Conservation (phyloP, 2,113 vertebrate species). For the Larimichthys crocea region DNA sequence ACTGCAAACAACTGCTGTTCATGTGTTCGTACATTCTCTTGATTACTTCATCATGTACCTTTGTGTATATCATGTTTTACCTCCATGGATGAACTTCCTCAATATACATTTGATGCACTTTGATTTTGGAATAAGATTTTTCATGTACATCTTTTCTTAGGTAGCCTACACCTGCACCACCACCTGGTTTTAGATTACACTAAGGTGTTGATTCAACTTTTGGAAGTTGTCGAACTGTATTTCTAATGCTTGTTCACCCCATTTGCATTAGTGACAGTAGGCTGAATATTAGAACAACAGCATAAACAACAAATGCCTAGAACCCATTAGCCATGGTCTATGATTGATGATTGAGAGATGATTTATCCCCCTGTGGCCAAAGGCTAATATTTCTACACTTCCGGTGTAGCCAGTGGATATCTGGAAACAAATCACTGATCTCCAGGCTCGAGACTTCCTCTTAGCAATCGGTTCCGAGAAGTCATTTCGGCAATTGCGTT, state of each 20-base stretch:
- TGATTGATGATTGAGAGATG: no score
- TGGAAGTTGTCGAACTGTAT: background rate
- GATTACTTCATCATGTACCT: constrained; percentile 11
- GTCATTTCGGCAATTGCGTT: no score
- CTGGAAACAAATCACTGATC: no score
- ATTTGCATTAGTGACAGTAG: background rate
- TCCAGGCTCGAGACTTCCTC: no score
- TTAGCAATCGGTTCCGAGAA: no score
- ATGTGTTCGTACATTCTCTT: constrained; percentile 1
- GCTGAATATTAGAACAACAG: background rate
- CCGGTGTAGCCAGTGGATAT: no score
- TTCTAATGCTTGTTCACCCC: background rate
- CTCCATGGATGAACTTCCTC: background rate
- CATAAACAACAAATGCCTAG: background rate
- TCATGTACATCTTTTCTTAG: constrained; percentile 9
- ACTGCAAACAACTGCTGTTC: background rate
- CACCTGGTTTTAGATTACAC: background rate
- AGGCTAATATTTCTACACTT: no score
- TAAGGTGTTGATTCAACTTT: background rate
- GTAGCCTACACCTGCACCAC: background rate
- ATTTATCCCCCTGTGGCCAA: no score
- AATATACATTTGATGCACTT: background rate
- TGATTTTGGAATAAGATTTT: background rate
- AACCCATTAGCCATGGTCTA: no score
- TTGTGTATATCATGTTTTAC: background rate